These are phyloP conservation scores for Channa striata DNA, from an alignment of 2,797 vertebrate genomes.

Conservation along the genomic window DNA sequence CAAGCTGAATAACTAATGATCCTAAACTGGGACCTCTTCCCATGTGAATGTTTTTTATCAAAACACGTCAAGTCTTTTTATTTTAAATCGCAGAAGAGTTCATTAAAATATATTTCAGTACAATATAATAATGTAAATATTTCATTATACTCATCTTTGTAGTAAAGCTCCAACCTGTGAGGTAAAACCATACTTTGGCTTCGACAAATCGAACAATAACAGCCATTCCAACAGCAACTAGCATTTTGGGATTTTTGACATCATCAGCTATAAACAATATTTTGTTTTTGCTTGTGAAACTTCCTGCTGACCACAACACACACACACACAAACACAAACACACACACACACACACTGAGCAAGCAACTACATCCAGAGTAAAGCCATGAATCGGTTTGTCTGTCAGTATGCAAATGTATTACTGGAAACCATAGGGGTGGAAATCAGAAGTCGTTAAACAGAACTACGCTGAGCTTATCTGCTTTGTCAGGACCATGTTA, in stretches of 20 bases:
- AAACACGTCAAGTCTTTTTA: not conserved
- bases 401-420: constrained; percentile 1
- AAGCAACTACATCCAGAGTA: not conserved
- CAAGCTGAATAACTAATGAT: not conserved
- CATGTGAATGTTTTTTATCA: constrained; percentile 13
- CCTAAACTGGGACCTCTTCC: not conserved
- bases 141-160: not conserved
- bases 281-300: constrained; percentile 38
- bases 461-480: not conserved
- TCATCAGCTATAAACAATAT: constrained; percentile 19
- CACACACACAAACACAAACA: not conserved
- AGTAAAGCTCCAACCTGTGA: not conserved
- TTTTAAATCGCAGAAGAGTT: no score
- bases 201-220: constrained; percentile 33
- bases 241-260: constrained; percentile 19
- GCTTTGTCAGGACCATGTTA: not conserved
- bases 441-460: not conserved
- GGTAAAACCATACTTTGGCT: constrained; percentile 1
- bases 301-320: constrained; percentile 19
- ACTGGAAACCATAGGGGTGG: not conserved
- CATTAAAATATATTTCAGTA: no score
- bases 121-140: fast-evolving
- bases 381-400: not conserved
- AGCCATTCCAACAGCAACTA: constrained; percentile 1
- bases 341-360: not conserved